Percentiles rank a stretch among this genome's conserved stretches.
Evolutionary conservation across 2,888 invertebrate genomes (phyloP).

Genomic region (Cyaniris semiargus): DNA sequence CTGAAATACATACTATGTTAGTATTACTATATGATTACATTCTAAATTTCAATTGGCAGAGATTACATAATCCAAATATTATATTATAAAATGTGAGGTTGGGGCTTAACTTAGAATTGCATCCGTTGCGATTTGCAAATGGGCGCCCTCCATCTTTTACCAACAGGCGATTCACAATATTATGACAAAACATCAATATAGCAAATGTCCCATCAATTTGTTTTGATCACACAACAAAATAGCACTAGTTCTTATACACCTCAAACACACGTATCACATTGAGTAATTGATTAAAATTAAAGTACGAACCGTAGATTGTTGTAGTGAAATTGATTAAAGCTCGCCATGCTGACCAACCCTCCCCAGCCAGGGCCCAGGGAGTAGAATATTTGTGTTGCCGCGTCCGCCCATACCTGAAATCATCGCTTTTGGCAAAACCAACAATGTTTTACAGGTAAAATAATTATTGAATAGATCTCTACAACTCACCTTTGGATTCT

Average conservation of each 20-base stretch:
- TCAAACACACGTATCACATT: too few species aligned
- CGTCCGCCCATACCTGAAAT: conserved; percentile 92
- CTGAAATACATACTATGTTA: conserved; percentile 61
- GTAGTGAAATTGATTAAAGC: conserved; percentile 89
- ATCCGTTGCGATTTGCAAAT: too few species aligned
- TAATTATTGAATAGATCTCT: conserved; percentile 10
- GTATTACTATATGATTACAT: not conserved
- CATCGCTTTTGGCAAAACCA: conserved; percentile 15
- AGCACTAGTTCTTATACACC: too few species aligned
- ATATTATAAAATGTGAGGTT: too few species aligned
- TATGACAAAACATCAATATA: too few species aligned
- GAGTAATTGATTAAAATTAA: not conserved
- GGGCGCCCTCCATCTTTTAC: too few species aligned
- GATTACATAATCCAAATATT: too few species aligned
- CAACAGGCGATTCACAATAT: too few species aligned
- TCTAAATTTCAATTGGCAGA: not conserved
- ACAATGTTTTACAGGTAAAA: not conserved
- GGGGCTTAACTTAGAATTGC: too few species aligned
- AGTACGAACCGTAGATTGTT: conserved; percentile 81
- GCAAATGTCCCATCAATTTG: too few species aligned
- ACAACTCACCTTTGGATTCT: conserved; percentile 84
- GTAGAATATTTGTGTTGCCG: conserved; percentile 95
- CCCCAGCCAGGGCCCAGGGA: conserved; percentile 95
- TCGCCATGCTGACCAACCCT: conserved; percentile 91
- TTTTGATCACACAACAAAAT: too few species aligned